phyloP scores from a whole-genome alignment of 2,113 vertebrate genomes.

The Potamarius usumacintae region DNA sequence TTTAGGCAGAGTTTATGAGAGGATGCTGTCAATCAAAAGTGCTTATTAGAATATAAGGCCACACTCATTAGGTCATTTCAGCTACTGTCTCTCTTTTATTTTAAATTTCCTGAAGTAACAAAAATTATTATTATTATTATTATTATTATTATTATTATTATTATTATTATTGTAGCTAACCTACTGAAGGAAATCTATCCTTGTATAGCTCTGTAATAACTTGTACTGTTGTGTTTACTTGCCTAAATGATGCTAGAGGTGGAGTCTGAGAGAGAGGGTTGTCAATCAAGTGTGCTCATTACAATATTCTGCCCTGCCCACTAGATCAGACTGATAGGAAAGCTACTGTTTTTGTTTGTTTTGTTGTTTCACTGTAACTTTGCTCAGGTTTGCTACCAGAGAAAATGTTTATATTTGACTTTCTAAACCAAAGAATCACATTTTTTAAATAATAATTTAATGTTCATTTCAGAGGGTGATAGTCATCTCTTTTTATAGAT shows the following conservation, averaged over 20 bases:
- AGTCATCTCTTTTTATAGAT: conserved; percentile 15
- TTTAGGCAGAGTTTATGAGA: not conserved
- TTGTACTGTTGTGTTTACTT: not conserved
- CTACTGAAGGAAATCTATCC: not conserved
- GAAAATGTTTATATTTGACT: not conserved
- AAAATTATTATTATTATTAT: not conserved
- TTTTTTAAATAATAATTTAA: conserved; percentile 9
- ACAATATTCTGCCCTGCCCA: not conserved
- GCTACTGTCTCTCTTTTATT: not conserved
- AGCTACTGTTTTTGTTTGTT: not conserved
- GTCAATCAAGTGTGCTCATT: not conserved
- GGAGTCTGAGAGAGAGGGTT: not conserved
- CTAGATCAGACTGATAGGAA: not conserved
- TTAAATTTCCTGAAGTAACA: not conserved
- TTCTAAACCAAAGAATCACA: not conserved
- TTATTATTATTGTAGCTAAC: not conserved
- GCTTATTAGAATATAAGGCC: not conserved
- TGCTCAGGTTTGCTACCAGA: not conserved
- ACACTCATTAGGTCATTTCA: not conserved
- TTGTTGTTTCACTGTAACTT: not conserved
- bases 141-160: not conserved
- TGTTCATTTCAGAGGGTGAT: not conserved
- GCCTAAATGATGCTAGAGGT: not conserved
- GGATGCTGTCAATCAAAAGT: not conserved
- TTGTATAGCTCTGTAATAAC: no score